phyloP scores from a whole-genome alignment of 2,113 vertebrate species.

The Cettia cetti region DNA sequence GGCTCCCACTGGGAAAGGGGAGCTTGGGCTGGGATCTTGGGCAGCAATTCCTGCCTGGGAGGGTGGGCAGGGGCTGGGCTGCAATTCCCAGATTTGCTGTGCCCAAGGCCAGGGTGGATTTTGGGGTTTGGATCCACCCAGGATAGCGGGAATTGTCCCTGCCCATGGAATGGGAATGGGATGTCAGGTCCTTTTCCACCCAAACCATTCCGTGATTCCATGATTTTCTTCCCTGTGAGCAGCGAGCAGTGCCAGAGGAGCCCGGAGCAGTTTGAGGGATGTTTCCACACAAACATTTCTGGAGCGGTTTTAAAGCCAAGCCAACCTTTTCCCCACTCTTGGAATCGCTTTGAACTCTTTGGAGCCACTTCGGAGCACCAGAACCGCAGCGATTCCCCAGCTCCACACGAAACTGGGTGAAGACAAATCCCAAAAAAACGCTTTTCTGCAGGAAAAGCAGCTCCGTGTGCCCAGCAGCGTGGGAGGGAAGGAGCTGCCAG shows the following conservation, averaged over 20 bases:
- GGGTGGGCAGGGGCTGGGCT: too few relatives aligned
- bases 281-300: neutral
- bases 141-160: accelerated
- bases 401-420: neutral
- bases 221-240: neutral
- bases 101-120: neutral
- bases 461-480: accelerated
- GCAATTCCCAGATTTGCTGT: too few relatives aligned
- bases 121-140: neutral
- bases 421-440: neutral
- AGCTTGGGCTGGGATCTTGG: too few relatives aligned
- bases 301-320: neutral
- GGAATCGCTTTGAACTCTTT: neutral
- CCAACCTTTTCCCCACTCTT: neutral
- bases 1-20: too few relatives aligned
- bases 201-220: neutral
- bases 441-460: neutral
- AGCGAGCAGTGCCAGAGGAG: neutral
- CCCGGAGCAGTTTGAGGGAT: neutral
- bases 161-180: neutral
- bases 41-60: too few relatives aligned
- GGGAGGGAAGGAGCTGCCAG: neutral
- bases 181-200: neutral
- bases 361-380: neutral
- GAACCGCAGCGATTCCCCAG: neutral